Evolutionary conservation across 1,140 invertebrate genomes (phyloP).

Genomic region (Oedothorax gibbosus): DNA sequence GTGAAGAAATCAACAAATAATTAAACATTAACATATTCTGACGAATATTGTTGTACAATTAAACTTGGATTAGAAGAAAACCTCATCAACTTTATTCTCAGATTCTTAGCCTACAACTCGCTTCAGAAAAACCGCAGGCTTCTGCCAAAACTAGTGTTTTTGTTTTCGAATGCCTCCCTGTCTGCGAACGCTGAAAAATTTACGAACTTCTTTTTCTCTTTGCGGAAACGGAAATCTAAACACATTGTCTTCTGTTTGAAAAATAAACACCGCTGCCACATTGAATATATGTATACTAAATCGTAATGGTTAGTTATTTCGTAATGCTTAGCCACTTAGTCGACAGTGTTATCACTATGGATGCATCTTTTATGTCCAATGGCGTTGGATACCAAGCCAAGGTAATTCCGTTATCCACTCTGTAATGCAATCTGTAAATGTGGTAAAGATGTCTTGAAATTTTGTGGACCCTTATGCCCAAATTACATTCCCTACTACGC

Average conservation of each 20-base stretch:
- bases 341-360: too few species aligned
- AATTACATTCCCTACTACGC: constrained; percentile 15
- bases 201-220: background rate
- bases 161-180: constrained; percentile 20
- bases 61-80: background rate
- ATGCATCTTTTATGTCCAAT: too few species aligned
- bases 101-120: background rate
- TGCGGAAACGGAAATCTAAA: constrained; percentile 37
- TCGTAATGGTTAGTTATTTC: too few species aligned
- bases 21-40: too few species aligned
- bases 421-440: too few species aligned
- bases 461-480: background rate
- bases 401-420: background rate
- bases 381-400: too few species aligned
- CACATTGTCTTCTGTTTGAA: background rate
- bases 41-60: background rate
- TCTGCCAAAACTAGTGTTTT: background rate
- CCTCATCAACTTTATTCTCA: background rate
- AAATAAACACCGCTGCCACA: too few species aligned
- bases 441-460: background rate
- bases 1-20: too few species aligned
- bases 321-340: too few species aligned
- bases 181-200: constrained; percentile 3
- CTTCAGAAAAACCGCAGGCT: constrained; percentile 7
- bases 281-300: too few species aligned